Base-by-base conservation (phyloP, 1,140 invertebrate genomes). In the Sycophaga agraensis region DNA sequence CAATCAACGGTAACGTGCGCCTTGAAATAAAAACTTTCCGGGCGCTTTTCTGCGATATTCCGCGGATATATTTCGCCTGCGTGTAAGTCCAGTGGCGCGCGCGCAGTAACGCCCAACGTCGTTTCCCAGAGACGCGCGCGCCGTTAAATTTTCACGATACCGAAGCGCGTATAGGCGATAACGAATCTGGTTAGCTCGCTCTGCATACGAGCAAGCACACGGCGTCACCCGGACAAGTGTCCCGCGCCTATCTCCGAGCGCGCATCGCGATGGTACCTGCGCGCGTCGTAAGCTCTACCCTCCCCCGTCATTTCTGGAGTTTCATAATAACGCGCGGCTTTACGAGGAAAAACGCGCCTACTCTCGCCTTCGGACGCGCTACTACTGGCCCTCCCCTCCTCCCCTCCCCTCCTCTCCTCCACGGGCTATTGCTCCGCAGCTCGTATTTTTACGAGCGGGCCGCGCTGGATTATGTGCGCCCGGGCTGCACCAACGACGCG, bases 71-170 rank as follows among this genome's bases (percentile, higher is more conserved):
- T n/a, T n/a, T n/a, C n/a, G n/a, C n/a, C n/a, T n/a, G n/a, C n/a
- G n/a, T n/a, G n/a, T n/a, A n/a, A n/a, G n/a, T n/a, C n/a, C n/a
- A n/a, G n/a, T n/a, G n/a, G n/a, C n/a, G n/a, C n/a, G n/a, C n/a
- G n/a, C n/a, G n/a, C n/a, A n/a, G n/a, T n/a, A n/a, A n/a, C n/a
- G n/a, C n/a, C n/a, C n/a, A n/a, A n/a, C n/a, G n/a, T 42, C 53
- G 39, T 37, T 55, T 43, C n/a, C n/a, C 14, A 31, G 26, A 8
- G 26, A 4, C 14, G 21, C n/a, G n/a, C 21, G 51, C 9, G 39
- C 37, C 39, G 40, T 55, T 55, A 55, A 42, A 55, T 14, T 55
- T 55, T 55, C 21, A 55, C 53, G 53, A 55, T n/a, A n/a, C n/a
- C n/a, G n/a, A n/a, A n/a, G 9, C 17, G 22, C 19, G 43, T 2